These are phyloP conservation scores for Zele albiditarsus DNA, from an alignment of 2,888 invertebrate genomes.

Conservation along the genomic window DNA sequence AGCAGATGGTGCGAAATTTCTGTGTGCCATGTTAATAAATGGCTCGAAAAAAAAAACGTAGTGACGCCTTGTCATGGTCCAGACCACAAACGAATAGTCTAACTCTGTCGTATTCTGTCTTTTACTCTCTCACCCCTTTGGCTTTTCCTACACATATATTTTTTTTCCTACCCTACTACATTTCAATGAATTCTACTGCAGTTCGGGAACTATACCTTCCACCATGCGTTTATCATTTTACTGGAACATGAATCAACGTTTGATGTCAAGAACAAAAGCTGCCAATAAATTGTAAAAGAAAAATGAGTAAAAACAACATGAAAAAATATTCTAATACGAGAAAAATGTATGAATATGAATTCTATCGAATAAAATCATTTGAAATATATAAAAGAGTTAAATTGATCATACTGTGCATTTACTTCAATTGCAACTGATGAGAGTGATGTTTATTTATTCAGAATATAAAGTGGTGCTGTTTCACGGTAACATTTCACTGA, in stretches of 20 bases:
- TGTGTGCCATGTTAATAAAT: slow-evolving; percentile 12
- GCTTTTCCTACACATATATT: background rate
- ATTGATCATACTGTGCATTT: no score
- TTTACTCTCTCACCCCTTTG: background rate
- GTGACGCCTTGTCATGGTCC: slow-evolving; percentile 28
- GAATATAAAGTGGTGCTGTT: no score
- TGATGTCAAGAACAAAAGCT: background rate
- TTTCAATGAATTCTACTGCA: background rate
- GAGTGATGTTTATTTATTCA: no score
- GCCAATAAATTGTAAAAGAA: background rate
- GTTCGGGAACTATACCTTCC: background rate
- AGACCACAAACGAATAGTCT: slow-evolving; percentile 26
- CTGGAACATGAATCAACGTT: slow-evolving; percentile 3
- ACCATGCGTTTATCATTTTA: background rate
- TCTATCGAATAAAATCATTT: no score
- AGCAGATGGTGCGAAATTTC: background rate
- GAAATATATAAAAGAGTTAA: no score
- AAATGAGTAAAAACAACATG: background rate
- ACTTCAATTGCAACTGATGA: no score
- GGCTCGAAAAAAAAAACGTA: slow-evolving; percentile 26
- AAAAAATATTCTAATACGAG: background rate
- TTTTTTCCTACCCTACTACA: background rate
- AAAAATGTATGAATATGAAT: no score
- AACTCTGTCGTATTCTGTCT: background rate
- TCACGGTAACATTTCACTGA: no score